phyloP scores from a whole-genome alignment of 1,140 invertebrate genomes.

The Lepidurus packardi region DNA sequence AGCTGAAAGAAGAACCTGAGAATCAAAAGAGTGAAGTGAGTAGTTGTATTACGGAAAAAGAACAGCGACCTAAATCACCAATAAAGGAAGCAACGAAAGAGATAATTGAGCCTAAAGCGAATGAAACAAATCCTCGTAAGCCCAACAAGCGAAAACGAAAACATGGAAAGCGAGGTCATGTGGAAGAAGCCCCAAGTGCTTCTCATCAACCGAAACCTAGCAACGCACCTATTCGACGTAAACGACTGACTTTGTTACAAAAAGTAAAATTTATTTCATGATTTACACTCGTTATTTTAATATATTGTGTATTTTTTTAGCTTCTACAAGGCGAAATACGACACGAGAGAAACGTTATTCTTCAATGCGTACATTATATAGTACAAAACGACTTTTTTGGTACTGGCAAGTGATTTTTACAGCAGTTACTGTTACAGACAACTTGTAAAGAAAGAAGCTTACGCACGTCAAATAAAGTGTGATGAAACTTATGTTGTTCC shows the following conservation, averaged over 20 bases:
- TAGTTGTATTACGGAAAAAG: neutral
- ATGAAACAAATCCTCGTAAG: neutral
- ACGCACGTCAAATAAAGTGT: neutral
- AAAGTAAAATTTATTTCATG: conserved; percentile 25
- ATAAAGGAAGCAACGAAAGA: conserved; percentile 6
- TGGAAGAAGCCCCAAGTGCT: neutral
- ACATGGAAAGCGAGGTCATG: conserved; percentile 22
- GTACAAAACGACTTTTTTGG: conserved; percentile 44
- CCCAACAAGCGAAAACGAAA: neutral
- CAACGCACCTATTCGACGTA: conserved; percentile 32
- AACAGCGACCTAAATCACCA: neutral
- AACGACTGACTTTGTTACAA: conserved; percentile 33
- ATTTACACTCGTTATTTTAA: conserved; percentile 25
- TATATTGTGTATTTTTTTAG: conserved; percentile 38
- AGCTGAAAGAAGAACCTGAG: neutral
- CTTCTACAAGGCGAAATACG: conserved; percentile 44
- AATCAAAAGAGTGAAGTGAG: neutral
- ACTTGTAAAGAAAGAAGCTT: neutral
- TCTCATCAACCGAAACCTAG: neutral
- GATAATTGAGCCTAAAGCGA: neutral
- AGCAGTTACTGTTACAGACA: neutral
- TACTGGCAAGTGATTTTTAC: conserved; percentile 1
- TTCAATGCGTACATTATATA: conserved; percentile 45
- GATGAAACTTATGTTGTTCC: neutral
- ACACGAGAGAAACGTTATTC: conserved; percentile 45